Evolutionary conservation across 2,888 invertebrate species (phyloP).

Genomic region (Oligia strigilis): DNA sequence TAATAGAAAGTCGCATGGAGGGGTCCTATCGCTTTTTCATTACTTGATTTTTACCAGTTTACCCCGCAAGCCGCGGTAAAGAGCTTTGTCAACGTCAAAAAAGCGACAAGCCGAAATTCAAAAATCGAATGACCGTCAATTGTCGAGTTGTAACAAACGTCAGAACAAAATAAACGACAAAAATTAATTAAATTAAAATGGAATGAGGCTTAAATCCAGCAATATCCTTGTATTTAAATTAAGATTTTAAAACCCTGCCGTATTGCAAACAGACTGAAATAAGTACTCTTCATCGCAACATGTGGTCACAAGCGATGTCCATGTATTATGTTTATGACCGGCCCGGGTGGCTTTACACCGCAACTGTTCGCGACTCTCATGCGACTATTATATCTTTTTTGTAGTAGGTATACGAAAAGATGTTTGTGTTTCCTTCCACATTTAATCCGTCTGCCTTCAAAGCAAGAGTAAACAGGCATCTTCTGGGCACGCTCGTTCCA

Average conservation of each 20-base stretch:
- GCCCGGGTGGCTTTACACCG: not conserved
- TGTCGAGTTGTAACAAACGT: not conserved
- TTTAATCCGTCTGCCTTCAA: too few species aligned
- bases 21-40: not conserved
- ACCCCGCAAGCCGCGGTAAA: too few species aligned
- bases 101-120: not conserved
- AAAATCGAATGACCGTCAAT: not conserved
- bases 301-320: slow-evolving; percentile 34
- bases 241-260: not conserved
- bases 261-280: not conserved
- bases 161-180: not conserved
- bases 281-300: slow-evolving; percentile 3
- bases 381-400: not conserved
- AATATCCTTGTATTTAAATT: not conserved
- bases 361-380: not conserved
- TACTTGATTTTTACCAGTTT: not conserved
- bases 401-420: not conserved
- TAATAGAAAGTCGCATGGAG: not conserved
- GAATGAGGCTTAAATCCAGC: not conserved
- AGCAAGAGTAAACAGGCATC: too few species aligned
- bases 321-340: slow-evolving; percentile 24
- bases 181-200: not conserved
- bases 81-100: not conserved
- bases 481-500: too few species aligned
- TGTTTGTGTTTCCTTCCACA: too few species aligned